phyloP scores from a whole-genome alignment of 1,140 invertebrate species.

The Cryptotermes secundus region DNA sequence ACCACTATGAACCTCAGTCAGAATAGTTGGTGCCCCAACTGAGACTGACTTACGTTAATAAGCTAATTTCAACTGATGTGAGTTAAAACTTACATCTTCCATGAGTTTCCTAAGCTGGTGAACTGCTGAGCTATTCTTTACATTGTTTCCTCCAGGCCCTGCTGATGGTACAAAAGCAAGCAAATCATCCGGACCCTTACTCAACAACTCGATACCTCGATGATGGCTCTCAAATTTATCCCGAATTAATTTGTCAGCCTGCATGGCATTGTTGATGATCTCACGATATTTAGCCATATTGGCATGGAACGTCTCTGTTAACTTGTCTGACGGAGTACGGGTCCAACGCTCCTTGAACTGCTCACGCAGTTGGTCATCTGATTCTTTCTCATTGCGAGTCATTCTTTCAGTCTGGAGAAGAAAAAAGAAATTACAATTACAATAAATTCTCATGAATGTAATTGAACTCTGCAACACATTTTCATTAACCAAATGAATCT shows the following conservation, averaged over 20 bases:
- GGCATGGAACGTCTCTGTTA: conserved; percentile 84
- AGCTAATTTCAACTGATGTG: too few species aligned
- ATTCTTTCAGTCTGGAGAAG: conserved; percentile 69
- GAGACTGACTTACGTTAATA: too few species aligned
- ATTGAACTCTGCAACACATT: too few species aligned
- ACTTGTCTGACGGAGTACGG: conserved; percentile 79
- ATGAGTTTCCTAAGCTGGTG: conserved; percentile 74
- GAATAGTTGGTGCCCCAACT: too few species aligned
- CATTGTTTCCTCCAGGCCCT: conserved; percentile 49
- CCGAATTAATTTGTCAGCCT: conserved; percentile 76
- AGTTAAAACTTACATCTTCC: conserved; percentile 64
- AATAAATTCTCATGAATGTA: background rate
- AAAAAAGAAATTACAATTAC: conserved; percentile 35
- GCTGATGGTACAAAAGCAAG: conserved; percentile 62
- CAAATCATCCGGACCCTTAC: conserved; percentile 67
- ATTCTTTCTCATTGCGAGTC: conserved; percentile 87
- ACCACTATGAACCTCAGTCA: too few species aligned
- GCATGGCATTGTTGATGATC: conserved; percentile 89
- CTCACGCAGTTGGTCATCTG: conserved; percentile 80
- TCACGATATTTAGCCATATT: conserved; percentile 89
- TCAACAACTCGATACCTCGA: conserved; percentile 80
- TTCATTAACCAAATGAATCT: too few species aligned
- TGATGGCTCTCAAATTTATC: conserved; percentile 83
- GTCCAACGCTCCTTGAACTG: conserved; percentile 94
- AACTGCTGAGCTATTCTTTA: conserved; percentile 61